phyloP scores from a whole-genome alignment of 2,797 vertebrate genomes.

The Echiichthys vipera region DNA sequence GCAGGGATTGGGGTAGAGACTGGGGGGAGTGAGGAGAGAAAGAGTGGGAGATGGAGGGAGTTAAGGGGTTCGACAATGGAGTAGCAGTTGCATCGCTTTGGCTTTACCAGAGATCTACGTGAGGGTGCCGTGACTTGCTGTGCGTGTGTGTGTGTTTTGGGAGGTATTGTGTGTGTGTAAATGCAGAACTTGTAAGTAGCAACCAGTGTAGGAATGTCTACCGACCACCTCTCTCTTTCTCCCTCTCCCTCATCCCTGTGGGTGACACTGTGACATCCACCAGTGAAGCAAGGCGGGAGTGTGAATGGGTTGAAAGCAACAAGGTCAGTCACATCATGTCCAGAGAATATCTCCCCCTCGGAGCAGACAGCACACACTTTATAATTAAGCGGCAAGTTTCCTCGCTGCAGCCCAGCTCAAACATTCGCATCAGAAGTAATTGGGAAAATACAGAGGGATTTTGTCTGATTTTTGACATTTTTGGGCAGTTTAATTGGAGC shows the following conservation, averaged over 20 bases:
- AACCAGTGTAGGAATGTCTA: slow-evolving; percentile 42
- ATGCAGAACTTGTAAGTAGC: slow-evolving; percentile 47
- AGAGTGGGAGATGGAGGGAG: slow-evolving; percentile 63
- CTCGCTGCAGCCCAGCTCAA: slow-evolving; percentile 9
- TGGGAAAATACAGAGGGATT: background rate
- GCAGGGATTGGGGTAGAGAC: slow-evolving; percentile 83
- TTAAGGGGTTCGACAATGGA: slow-evolving; percentile 71
- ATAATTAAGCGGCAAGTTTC: slow-evolving; percentile 48
- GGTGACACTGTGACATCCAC: slow-evolving; percentile 75
- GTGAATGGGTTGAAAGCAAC: slow-evolving; percentile 70
- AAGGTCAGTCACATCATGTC: slow-evolving; percentile 76
- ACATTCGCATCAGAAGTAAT: background rate
- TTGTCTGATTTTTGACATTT: background rate
- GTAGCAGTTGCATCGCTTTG: slow-evolving; percentile 70
- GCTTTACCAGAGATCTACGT: slow-evolving; percentile 66
- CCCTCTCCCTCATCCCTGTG: slow-evolving; percentile 51
- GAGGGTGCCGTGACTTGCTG: slow-evolving; percentile 69
- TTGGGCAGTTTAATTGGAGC: background rate
- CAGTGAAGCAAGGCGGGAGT: slow-evolving; percentile 56
- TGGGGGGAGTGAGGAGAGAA: slow-evolving; percentile 67
- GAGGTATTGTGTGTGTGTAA: slow-evolving; percentile 37
- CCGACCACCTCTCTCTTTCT: slow-evolving; percentile 29
- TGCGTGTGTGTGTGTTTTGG: slow-evolving; percentile 36
- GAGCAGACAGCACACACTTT: slow-evolving; percentile 55
- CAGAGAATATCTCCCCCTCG: slow-evolving; percentile 67